Evolutionary conservation across 2,113 vertebrate species (phyloP), one percentile per base, ranked within the genome.

Genomic region (Oryzias melastigma): DNA sequence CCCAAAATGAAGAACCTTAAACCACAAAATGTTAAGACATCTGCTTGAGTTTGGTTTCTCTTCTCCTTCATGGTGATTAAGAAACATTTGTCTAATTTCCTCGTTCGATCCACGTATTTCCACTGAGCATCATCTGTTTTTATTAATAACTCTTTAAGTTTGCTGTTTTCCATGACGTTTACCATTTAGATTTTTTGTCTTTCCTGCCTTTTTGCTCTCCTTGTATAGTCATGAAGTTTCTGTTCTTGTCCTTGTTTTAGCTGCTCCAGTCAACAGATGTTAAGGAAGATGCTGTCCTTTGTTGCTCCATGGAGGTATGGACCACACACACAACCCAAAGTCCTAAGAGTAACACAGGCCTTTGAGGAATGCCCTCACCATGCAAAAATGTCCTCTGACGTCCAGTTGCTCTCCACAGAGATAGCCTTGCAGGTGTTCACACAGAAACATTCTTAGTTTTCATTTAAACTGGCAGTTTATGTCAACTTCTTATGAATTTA

Each of bases 241-340:
- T 80, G 14, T 70, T 79, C 22, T 65, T 78, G 20, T 67, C 52
- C n/a, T 53, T n/a, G 12, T 52, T 40, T 53, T 85, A 99, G 97
- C 91, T 98, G 87, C 83, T 99, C 83, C 94, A 98, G 71, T 97
- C 96, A 65, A 91, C 93, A 76, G 95, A 98, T 41, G 93, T 98
- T 56, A 98, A 98, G 88, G 97, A 99, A 80, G 97, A 98, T 0
- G 95, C 97, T 0, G 97, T 99, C 48, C 92, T 99, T 52, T 99
- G 97, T 90, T 99, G 97, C 58, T 98, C 95, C 1, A 96, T 99
- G 96, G 97, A 98, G 95, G 97, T 99, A 91, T 52, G 92, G 14
- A 58, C 41, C 45, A n/a, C 18, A 72, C 52, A 48, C 52, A 56
- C 35, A 40, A n/a, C 22, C 48, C 24, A 3, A 19, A 24, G 44